Percentiles rank a stretch among this genome's conserved stretches.
Evolutionary conservation across 2,113 vertebrate species (phyloP).

Genomic region (Pituophis catenifer): DNA sequence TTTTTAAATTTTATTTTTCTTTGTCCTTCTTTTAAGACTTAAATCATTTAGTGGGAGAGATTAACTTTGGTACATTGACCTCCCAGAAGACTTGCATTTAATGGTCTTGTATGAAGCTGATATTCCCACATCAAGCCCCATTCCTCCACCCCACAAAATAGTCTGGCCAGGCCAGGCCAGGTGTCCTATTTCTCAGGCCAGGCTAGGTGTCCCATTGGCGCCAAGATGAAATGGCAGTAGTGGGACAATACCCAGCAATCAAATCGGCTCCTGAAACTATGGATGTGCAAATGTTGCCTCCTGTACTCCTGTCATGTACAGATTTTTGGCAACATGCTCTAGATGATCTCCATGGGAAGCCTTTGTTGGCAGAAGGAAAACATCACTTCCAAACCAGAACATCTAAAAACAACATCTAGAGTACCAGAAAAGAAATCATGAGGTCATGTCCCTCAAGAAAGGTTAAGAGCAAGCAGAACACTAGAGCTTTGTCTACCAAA

Average conservation of each 20-base stretch:
- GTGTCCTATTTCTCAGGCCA: background rate
- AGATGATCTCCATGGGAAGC: background rate
- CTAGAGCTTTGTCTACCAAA: background rate
- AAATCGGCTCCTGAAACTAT: background rate
- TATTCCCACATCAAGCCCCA: background rate
- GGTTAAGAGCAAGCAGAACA: background rate
- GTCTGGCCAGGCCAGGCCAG: background rate
- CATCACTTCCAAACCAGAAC: background rate
- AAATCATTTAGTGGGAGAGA: background rate
- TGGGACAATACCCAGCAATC: background rate
- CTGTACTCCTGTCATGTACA: background rate
- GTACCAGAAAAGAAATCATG: background rate
- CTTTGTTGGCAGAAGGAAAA: background rate
- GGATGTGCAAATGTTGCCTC: background rate
- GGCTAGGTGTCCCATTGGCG: background rate
- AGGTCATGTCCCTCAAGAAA: background rate
- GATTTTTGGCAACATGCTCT: background rate
- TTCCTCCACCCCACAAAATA: background rate
- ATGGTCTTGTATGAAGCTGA: background rate
- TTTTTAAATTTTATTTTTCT: background rate
- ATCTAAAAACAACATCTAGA: background rate
- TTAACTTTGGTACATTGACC: background rate
- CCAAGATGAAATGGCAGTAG: background rate
- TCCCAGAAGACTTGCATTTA: background rate
- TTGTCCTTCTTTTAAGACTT: background rate